phyloP scores from a whole-genome alignment of 1,140 invertebrate genomes.

The Drosophila subpulchrella region DNA sequence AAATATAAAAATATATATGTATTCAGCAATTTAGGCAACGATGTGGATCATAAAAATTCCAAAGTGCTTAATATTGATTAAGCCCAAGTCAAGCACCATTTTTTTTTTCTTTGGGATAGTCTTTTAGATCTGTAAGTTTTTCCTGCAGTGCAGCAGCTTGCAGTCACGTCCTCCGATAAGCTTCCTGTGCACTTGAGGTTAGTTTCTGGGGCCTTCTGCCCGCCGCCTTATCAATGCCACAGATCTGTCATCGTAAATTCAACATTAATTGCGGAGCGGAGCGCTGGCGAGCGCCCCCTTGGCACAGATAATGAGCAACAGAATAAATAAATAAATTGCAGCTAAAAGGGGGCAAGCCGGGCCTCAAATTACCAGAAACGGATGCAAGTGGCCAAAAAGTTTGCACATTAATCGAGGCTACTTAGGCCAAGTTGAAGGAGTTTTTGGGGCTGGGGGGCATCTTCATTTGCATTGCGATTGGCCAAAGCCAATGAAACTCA shows the following conservation, averaged over 20 bases:
- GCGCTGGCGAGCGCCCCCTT: background rate
- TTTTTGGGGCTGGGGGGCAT: conserved; percentile 3
- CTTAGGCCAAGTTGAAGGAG: conserved; percentile 39
- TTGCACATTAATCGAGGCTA: conserved; percentile 64
- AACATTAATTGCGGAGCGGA: conserved; percentile 50
- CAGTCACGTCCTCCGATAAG: conserved; percentile 28
- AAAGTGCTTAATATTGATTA: too few species aligned
- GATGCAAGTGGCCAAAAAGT: conserved; percentile 65
- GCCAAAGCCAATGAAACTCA: conserved; percentile 17
- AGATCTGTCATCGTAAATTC: conserved; percentile 61
- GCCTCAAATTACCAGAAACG: conserved; percentile 43
- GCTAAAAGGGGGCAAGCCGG: background rate
- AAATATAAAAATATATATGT: too few species aligned
- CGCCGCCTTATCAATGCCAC: conserved; percentile 42
- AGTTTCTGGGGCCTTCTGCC: conserved; percentile 3
- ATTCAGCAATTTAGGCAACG: too few species aligned
- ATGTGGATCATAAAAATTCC: too few species aligned
- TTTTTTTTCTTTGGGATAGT: background rate
- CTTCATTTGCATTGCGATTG: conserved; percentile 35
- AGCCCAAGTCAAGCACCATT: background rate
- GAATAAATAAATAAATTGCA: conserved; percentile 59
- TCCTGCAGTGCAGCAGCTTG: background rate
- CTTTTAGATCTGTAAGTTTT: background rate
- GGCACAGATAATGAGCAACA: conserved; percentile 50
- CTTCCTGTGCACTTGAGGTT: conserved; percentile 24